phyloP scores from a whole-genome alignment of 2,888 invertebrate species.

The Rhagophthalmus giganteus region DNA sequence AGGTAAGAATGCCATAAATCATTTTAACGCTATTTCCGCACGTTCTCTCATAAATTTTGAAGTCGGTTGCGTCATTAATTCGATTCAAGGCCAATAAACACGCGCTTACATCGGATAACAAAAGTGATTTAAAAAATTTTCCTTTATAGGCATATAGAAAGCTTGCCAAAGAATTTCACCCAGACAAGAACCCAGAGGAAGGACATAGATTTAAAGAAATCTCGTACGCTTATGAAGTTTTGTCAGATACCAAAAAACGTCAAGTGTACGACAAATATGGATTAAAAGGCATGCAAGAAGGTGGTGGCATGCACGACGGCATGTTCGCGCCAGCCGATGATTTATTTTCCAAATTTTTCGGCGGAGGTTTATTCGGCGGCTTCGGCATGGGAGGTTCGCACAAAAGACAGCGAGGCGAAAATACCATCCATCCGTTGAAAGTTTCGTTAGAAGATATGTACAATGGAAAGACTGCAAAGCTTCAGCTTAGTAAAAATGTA shows the following conservation, averaged over 20 bases:
- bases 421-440: constrained; percentile 80
- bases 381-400: constrained; percentile 55
- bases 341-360: constrained; percentile 70
- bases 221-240: constrained; percentile 90
- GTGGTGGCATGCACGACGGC: background rate
- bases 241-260: constrained; percentile 86
- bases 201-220: constrained; percentile 96
- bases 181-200: constrained; percentile 85
- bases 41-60: background rate
- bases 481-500: constrained; percentile 81
- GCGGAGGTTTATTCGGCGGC: constrained; percentile 50
- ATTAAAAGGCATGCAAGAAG: constrained; percentile 85
- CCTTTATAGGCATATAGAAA: constrained; percentile 69
- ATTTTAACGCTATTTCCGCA: background rate
- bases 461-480: constrained; percentile 82
- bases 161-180: constrained; percentile 92
- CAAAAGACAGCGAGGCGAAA: constrained; percentile 70
- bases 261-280: constrained; percentile 86
- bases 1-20: constrained; percentile 61
- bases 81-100: constrained; percentile 24
- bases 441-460: constrained; percentile 90
- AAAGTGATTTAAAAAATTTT: too few species aligned
- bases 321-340: too few species aligned
- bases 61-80: background rate
- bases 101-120: constrained; percentile 7